These are phyloP conservation scores for Crenuchus spilurus DNA, from an alignment of 2,797 vertebrate genomes.

Conservation along the genomic window DNA sequence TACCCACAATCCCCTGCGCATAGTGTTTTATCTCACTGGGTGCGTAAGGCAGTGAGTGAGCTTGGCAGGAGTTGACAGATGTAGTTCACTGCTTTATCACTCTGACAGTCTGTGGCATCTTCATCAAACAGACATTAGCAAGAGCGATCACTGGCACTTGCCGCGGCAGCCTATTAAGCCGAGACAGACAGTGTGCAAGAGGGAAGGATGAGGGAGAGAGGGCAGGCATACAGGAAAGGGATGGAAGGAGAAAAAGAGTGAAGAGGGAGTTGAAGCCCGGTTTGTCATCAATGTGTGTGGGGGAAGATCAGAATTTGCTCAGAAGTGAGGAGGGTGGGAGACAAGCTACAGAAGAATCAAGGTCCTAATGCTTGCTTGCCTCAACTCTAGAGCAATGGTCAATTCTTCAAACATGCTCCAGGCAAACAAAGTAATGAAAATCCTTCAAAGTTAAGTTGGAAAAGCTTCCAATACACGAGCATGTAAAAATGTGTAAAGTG, in stretches of 20 bases:
- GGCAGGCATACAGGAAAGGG: neutral
- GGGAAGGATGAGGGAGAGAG: conserved; percentile 14
- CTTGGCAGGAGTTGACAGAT: conserved; percentile 36
- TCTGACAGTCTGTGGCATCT: conserved; percentile 43
- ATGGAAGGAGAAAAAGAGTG: neutral
- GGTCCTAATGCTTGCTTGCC: neutral
- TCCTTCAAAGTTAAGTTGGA: no score
- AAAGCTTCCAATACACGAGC: no score
- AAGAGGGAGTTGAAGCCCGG: neutral
- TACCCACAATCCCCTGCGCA: neutral
- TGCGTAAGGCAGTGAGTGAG: conserved; percentile 12
- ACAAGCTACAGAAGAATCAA: neutral
- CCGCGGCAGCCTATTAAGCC: conserved; percentile 36
- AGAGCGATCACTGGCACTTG: conserved; percentile 30
- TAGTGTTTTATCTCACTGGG: conserved; percentile 3
- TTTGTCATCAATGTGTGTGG: neutral
- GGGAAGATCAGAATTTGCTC: neutral
- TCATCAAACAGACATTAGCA: conserved; percentile 49
- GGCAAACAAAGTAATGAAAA: no score
- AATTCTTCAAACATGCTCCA: neutral
- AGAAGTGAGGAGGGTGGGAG: neutral
- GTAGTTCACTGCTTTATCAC: conserved; percentile 44
- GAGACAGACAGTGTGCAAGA: conserved; percentile 27
- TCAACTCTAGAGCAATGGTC: neutral
- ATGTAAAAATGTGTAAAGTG: no score